Percentiles rank a stretch among this genome's conserved stretches.
phyloP scores from a whole-genome alignment of 2,113 vertebrate genomes.

The Nesospiza acunhae region DNA sequence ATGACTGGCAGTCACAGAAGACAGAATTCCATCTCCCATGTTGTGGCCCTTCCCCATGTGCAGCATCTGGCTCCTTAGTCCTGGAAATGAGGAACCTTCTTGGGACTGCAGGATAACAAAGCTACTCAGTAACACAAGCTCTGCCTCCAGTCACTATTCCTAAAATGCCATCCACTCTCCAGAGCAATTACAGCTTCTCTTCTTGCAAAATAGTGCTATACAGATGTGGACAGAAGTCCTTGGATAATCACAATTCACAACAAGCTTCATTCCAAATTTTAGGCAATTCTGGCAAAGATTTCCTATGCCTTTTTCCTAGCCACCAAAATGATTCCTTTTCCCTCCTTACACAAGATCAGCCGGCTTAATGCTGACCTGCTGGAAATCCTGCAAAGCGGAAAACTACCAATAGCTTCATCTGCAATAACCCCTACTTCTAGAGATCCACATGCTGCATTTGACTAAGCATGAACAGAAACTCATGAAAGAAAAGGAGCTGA shows the following conservation, averaged over 20 bases:
- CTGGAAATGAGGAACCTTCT: neutral
- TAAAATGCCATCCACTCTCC: neutral
- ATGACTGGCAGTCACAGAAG: constrained; percentile 3
- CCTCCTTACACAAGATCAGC: neutral
- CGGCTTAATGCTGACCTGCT: neutral
- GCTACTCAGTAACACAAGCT: neutral
- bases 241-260: constrained; percentile 3
- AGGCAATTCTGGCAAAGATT: neutral
- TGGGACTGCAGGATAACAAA: neutral
- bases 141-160: neutral
- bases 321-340: neutral
- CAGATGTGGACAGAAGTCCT: neutral
- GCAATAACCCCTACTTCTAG: neutral
- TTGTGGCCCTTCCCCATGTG: neutral
- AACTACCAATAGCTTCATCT: neutral
- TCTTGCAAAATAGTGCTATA: neutral
- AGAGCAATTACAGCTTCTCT: neutral
- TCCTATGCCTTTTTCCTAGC: neutral
- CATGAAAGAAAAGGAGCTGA: neutral
- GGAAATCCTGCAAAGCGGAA: neutral
- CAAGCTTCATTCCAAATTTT: neutral
- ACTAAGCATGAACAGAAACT: neutral
- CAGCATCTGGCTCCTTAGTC: neutral
- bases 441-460: neutral
- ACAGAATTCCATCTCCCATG: neutral